These are phyloP conservation scores for Caenorhabditis tropicalis DNA, from an alignment of 1,140 invertebrate genomes.

Conservation along the genomic window DNA sequence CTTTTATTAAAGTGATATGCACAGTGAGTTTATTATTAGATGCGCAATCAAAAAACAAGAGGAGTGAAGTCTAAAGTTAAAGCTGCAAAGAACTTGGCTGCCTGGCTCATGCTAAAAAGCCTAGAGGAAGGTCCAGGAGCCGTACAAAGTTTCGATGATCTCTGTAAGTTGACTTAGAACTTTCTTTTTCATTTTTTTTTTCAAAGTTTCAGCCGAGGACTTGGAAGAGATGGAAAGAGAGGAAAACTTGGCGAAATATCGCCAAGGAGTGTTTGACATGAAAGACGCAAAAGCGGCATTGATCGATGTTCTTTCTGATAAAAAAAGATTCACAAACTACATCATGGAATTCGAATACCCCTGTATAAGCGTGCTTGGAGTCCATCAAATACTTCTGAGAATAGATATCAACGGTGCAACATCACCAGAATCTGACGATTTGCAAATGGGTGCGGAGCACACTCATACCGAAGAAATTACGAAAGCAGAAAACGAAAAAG, in stretches of 20 bases:
- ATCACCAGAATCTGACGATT: not conserved
- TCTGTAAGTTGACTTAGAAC: not conserved
- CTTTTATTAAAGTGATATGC: not conserved
- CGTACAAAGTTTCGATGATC: not conserved
- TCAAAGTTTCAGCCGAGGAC: not conserved
- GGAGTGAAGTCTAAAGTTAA: conserved; percentile 10
- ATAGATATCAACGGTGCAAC: not conserved
- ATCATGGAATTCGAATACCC: not conserved
- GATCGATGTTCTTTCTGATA: conserved; percentile 9
- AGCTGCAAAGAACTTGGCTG: conserved; percentile 9
- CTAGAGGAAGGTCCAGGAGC: conserved; percentile 14
- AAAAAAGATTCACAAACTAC: not conserved
- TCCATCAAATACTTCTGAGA: not conserved
- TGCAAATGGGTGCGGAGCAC: conserved; percentile 23
- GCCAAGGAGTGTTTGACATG: not conserved
- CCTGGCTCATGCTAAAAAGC: conserved; percentile 9
- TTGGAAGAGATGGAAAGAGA: not conserved
- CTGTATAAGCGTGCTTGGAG: not conserved
- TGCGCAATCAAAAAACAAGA: not conserved
- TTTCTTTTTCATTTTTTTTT: not conserved
- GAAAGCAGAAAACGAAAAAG: not conserved
- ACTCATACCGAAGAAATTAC: not conserved
- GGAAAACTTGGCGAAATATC: not conserved
- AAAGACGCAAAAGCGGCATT: not conserved
- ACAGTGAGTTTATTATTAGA: not conserved